phyloP scores from a whole-genome alignment of 2,797 vertebrate genomes.

The Macropus fuliginosus region DNA sequence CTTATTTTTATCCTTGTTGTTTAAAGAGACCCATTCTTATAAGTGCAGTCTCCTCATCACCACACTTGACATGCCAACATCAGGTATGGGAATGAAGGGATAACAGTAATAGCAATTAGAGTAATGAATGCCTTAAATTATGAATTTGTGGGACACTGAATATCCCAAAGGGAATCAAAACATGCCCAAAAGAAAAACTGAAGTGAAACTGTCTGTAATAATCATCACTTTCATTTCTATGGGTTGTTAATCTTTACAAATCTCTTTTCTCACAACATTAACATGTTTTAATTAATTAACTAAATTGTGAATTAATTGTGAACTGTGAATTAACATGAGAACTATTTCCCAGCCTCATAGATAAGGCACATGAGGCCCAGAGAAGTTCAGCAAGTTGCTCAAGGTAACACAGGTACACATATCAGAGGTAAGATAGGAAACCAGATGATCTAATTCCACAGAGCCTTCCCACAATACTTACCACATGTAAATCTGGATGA shows the following conservation, averaged over 20 bases:
- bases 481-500: background rate
- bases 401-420: background rate
- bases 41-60: background rate
- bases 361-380: background rate
- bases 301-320: no score
- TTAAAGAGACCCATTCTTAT: background rate
- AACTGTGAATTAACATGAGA: background rate
- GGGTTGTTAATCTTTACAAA: background rate
- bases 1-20: background rate
- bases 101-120: background rate
- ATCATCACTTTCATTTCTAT: background rate
- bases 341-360: background rate
- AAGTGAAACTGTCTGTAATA: background rate
- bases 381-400: background rate
- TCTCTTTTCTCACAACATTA: background rate
- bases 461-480: background rate
- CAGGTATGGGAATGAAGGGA: background rate
- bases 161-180: background rate
- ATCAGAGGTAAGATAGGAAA: background rate
- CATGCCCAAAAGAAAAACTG: background rate
- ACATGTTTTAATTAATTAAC: no score
- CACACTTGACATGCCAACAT: background rate
- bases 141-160: background rate
- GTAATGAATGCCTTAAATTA: background rate
- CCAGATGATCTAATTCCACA: background rate